phyloP scores from a whole-genome alignment of 2,888 invertebrate species.

The Drosophila seclusa region DNA sequence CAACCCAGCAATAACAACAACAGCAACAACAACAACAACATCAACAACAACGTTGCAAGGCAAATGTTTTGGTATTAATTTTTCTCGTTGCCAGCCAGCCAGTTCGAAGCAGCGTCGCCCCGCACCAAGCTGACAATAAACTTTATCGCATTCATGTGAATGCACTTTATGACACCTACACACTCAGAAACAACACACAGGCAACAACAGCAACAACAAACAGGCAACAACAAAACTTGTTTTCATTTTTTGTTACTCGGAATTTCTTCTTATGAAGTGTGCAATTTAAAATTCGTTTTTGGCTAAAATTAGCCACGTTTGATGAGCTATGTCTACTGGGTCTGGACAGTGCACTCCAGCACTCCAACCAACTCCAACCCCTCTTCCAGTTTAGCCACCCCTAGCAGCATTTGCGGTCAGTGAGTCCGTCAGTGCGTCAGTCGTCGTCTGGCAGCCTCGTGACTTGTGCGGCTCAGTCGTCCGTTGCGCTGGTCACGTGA shows the following conservation, averaged over 20 bases:
- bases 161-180: constrained; percentile 81
- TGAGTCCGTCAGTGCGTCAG: constrained; percentile 51
- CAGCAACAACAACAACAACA: constrained; percentile 42
- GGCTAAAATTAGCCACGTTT: constrained; percentile 40
- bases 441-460: constrained; percentile 58
- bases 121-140: constrained; percentile 78
- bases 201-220: constrained; percentile 2
- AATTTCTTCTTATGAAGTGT: constrained; percentile 10
- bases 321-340: constrained; percentile 37
- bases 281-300: constrained; percentile 10
- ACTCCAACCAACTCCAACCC: background rate
- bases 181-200: constrained; percentile 27
- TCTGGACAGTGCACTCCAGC: background rate
- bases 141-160: constrained; percentile 80
- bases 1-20: constrained; percentile 53
- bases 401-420: constrained; percentile 43
- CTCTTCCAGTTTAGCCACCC: background rate
- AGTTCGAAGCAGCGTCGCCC: constrained; percentile 20
- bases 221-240: constrained; percentile 35
- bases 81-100: constrained; percentile 64
- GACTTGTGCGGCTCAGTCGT: constrained; percentile 75
- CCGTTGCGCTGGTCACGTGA: constrained; percentile 85
- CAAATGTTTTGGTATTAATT: constrained; percentile 79
- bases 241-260: constrained; percentile 9
- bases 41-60: constrained; percentile 39